These are phyloP conservation scores for Trachelus stipa DNA, from an alignment of 2,888 invertebrate genomes.

Conservation along the genomic window DNA sequence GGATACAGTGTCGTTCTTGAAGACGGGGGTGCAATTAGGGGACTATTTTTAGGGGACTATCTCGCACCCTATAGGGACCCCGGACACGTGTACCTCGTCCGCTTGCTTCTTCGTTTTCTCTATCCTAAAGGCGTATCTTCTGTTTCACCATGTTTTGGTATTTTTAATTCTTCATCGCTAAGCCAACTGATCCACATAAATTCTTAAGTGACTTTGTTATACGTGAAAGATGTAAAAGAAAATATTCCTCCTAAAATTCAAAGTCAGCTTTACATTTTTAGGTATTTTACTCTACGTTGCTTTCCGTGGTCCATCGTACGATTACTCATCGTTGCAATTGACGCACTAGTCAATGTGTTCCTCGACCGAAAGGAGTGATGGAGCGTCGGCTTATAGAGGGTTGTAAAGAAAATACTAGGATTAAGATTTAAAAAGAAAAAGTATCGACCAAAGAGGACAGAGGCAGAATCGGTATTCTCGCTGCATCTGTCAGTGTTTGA, in stretches of 20 bases:
- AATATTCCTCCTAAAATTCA: not conserved
- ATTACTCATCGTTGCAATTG: not conserved
- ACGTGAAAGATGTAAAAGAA: no score
- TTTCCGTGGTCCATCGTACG: not conserved
- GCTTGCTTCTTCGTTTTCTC: not conserved
- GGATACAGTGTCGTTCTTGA: not conserved
- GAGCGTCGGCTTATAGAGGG: not conserved
- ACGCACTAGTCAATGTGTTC: not conserved
- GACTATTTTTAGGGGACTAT: not conserved
- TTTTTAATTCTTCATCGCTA: not conserved
- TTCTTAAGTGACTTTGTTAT: not conserved
- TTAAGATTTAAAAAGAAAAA: not conserved
- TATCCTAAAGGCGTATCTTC: not conserved
- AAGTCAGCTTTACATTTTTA: not conserved
- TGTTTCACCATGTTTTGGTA: not conserved
- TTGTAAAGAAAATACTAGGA: not conserved
- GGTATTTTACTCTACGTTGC: not conserved
- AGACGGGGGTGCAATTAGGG: conserved; percentile 7
- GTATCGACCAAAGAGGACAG: not conserved
- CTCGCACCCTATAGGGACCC: not conserved
- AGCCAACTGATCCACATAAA: not conserved
- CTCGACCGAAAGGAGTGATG: not conserved
- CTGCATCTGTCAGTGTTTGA: conserved; percentile 13
- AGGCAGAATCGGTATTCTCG: not conserved
- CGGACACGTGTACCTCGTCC: conserved; percentile 6